Base-by-base conservation (phyloP, 2,797 vertebrate species). In the Hyperoplus lanceolatus region DNA sequence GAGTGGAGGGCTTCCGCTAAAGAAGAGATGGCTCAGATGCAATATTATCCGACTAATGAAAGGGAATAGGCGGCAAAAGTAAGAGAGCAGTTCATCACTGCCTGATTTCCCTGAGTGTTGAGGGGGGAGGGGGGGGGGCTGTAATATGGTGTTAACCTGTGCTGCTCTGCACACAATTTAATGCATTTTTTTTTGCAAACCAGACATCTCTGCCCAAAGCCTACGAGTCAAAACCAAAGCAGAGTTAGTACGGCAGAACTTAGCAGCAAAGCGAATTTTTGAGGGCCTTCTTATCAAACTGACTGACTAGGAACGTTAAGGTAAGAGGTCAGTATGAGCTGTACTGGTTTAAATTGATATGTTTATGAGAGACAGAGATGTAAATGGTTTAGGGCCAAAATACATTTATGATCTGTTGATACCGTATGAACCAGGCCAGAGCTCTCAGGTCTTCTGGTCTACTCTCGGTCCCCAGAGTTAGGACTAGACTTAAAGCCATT, bases 71-170 rank as follows among this genome's bases (percentile, higher is more conserved):
- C 81, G 39, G 57, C 56, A 59, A 69, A 72, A 73, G 70, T 56
- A 77, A 84, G 73, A 49, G 73, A 84, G 77, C 77, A 63, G 82
- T 82, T 88, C 48, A 84, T 86, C 75, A 82, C 60, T 73, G 80
- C 65, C 81, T 83, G 66, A 70, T 83, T 75, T 77, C 77, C 39
- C 57, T 45, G 43, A 77, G 70, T 51, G 81, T 73, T 75, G 38
- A 1, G 69, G 49, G 29, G 65, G 53, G 59, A 21, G 64, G 70
- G 65, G 53, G 59, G 29, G 70, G 69, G 9, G 50, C 36, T 76
- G 56, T 66, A 68, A 56, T 60, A 53, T 16, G 43, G 63, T 62
- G 55, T 79, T 76, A 75, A 72, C 29, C 70, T 78, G n/a, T 14
- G 51, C 39, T 56, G 29, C 67, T 58, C 18, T 80, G 50, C 55